A percentile compares a stretch with the other conserved stretches of the same genome.
Evolutionary conservation across 1,140 invertebrate genomes (phyloP).

Genomic region (Trissolcus basalis): DNA sequence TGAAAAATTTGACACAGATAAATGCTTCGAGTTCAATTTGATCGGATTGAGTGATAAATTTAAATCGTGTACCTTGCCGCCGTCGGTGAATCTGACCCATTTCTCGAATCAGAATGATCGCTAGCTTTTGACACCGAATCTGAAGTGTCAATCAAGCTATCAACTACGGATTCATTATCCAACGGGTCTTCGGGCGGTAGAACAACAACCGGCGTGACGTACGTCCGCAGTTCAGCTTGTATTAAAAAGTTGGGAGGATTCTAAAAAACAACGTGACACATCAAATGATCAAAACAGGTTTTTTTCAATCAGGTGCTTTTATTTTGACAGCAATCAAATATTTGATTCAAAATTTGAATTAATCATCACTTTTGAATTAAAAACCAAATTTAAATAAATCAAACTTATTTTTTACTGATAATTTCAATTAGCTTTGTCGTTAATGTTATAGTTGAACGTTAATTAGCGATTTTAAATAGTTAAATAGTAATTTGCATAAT

Average conservation of each 20-base stretch:
- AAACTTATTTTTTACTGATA: too few species aligned
- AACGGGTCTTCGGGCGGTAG: constrained; percentile 84
- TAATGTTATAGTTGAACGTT: too few species aligned
- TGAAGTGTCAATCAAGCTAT: constrained; percentile 84
- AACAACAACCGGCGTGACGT: constrained; percentile 95
- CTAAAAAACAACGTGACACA: constrained; percentile 72
- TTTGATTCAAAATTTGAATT: too few species aligned
- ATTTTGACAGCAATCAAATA: too few species aligned
- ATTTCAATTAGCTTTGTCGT: too few species aligned
- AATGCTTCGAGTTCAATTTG: too few species aligned
- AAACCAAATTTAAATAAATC: too few species aligned
- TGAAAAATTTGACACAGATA: neutral
- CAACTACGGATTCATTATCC: constrained; percentile 78
- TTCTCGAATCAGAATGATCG: constrained; percentile 76
- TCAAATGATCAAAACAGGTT: neutral
- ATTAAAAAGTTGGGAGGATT: constrained; percentile 97
- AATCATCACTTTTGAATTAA: too few species aligned
- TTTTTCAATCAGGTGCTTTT: too few species aligned
- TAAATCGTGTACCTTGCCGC: constrained; percentile 39
- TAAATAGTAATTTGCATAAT: too few species aligned
- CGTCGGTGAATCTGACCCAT: constrained; percentile 79
- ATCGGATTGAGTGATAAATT: neutral
- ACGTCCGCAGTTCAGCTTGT: constrained; percentile 93
- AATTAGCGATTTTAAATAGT: too few species aligned
- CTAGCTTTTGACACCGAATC: constrained; percentile 78